A percentile compares a stretch with the other conserved stretches of the same genome.
These are phyloP conservation scores for Novumbra hubbsi DNA, from an alignment of 2,797 vertebrate species.

Conservation along the genomic window DNA sequence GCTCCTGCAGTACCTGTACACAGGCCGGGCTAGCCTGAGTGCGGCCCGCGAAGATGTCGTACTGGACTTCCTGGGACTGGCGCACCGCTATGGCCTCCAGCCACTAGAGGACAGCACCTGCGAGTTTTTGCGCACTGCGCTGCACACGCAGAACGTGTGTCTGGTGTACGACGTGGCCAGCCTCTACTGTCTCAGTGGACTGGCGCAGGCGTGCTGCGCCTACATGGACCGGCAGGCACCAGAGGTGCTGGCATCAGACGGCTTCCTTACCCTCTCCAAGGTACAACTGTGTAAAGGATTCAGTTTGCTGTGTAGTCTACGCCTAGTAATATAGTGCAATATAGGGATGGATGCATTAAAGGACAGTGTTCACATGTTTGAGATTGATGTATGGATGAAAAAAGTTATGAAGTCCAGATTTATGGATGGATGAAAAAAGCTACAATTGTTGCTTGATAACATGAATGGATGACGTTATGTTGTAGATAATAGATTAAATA, in stretches of 20 bases:
- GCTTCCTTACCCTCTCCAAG: constrained; percentile 84
- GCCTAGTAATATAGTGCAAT: neutral
- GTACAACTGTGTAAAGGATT: constrained; percentile 46
- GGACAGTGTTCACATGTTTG: neutral
- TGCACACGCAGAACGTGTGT: constrained; percentile 85
- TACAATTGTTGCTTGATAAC: too few relatives aligned
- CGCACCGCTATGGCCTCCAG: constrained; percentile 86
- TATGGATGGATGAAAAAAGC: neutral
- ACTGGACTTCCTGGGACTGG: constrained; percentile 83
- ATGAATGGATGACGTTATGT: neutral
- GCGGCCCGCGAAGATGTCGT: constrained; percentile 84
- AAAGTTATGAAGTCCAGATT: neutral
- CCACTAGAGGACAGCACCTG: constrained; percentile 85
- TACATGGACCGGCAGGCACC: constrained; percentile 87
- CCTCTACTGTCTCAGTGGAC: constrained; percentile 80
- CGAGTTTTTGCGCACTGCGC: constrained; percentile 85
- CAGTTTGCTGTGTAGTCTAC: neutral
- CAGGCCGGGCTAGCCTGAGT: constrained; percentile 80
- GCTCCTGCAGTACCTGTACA: constrained; percentile 87
- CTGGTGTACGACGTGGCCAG: constrained; percentile 88
- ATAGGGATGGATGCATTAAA: neutral
- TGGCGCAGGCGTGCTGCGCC: constrained; percentile 82
- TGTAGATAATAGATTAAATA: neutral
- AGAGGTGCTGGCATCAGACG: constrained; percentile 82
- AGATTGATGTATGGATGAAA: neutral